phyloP scores from a whole-genome alignment of 1,140 invertebrate genomes.

The Eupeodes corollae region DNA sequence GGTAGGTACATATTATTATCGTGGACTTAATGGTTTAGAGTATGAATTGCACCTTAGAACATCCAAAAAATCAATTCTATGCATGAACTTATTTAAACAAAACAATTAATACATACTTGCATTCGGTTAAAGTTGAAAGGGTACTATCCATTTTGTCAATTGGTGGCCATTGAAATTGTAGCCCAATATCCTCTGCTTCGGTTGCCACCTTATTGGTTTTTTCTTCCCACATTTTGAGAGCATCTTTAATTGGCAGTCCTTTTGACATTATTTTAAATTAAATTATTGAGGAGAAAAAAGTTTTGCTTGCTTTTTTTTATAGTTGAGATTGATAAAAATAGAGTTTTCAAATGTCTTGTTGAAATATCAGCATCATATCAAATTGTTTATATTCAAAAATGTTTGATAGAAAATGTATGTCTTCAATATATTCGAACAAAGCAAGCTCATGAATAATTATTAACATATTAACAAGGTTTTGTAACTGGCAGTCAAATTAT shows the following conservation, averaged over 20 bases:
- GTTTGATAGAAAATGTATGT: too few relatives aligned
- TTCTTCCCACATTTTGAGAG: constrained; percentile 72
- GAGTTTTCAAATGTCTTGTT: too few relatives aligned
- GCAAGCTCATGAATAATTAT: too few relatives aligned
- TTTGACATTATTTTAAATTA: constrained; percentile 18
- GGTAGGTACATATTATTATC: neutral
- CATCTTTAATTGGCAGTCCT: constrained; percentile 62
- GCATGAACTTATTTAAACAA: neutral
- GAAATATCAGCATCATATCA: too few relatives aligned
- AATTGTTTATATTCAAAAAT: too few relatives aligned
- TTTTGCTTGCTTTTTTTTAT: too few relatives aligned
- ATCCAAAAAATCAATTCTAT: constrained; percentile 5
- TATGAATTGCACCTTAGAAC: too few relatives aligned
- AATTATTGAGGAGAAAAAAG: too few relatives aligned
- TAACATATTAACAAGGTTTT: too few relatives aligned
- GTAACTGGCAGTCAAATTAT: too few relatives aligned
- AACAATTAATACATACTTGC: constrained; percentile 40
- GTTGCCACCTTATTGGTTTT: constrained; percentile 50
- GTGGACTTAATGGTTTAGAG: neutral
- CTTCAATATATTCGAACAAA: too few relatives aligned
- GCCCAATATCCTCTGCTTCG: constrained; percentile 61
- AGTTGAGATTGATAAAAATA: too few relatives aligned
- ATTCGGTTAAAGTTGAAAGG: constrained; percentile 48
- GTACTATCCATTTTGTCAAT: constrained; percentile 73
- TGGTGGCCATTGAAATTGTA: constrained; percentile 69